Evolutionary conservation across 2,113 vertebrate genomes (phyloP), one percentile per base, ranked within the genome.

Genomic region (Gymnarchus niloticus): DNA sequence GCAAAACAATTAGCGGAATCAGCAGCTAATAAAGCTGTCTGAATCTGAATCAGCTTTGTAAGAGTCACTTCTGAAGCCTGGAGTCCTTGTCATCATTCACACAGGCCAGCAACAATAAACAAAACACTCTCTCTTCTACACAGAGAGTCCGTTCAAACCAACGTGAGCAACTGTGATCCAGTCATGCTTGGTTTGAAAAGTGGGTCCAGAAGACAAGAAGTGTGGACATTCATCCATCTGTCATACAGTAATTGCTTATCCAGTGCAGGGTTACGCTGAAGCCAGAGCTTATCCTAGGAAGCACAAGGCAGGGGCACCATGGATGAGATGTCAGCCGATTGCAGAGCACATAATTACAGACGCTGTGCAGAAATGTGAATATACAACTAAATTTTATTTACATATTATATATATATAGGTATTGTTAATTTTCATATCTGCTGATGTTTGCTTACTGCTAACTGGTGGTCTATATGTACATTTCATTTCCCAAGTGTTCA

Each of bases 61-160:
- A 88, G 86, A 90, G 88, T 85, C 88, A 93, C 82, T 89, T 93
- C 91, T 89, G 88, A 92, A 93, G 91, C 88, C 78, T n/a, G n/a
- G 89, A 83, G 54, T 87, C 88, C 84, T 85, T n/a, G 90, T 89
- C 88, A 84, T 85, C 57, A 73, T 83, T 87, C 73, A 69, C 4
- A 6, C 17, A 6, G 56, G 52, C 41, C 17, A 41, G 44, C n/a
- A 46, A 41, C 65, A 19, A 73, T n/a, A 37, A 61, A 21, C 14
- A 87, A 41, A 25, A 51, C 21, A 37, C 87, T 21, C 41, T 61
- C 14, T 56, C 19, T 33, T 21, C 9, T 52, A 51, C 46, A 61
- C 28, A 0, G 37, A 56, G 46, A 49, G 52, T 23, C n/a, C 82
- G 28, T 54, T 73, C 61, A 46, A 10, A 17, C 33, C 2, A 2